These are phyloP conservation scores for Drosophila rubida DNA, from an alignment of 2,888 invertebrate genomes.

Conservation along the genomic window DNA sequence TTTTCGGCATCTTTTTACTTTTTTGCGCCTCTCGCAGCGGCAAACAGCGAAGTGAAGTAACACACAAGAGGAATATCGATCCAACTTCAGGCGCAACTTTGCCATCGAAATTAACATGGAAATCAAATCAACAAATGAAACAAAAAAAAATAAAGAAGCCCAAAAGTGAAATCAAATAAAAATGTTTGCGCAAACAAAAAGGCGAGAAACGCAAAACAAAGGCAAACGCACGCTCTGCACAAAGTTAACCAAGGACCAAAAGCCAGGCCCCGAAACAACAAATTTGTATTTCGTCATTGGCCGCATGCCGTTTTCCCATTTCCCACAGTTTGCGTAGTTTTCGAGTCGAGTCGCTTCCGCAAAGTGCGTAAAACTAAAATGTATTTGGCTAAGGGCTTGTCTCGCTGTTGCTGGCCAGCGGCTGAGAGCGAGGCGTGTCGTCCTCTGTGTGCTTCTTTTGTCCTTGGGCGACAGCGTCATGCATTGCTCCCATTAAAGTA, in stretches of 20 bases:
- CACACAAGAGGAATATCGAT: slow-evolving; percentile 56
- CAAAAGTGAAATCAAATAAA: slow-evolving; percentile 54
- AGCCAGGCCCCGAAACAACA: slow-evolving; percentile 5
- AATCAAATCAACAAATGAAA: slow-evolving; percentile 70
- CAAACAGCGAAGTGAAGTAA: not conserved
- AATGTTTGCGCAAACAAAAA: slow-evolving; percentile 52
- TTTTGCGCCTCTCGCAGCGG: not conserved
- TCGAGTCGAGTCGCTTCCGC: not conserved
- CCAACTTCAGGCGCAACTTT: slow-evolving; percentile 39
- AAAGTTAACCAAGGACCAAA: slow-evolving; percentile 25
- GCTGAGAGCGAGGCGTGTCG: slow-evolving; percentile 16
- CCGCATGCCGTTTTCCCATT: not conserved
- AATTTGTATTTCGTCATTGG: slow-evolving; percentile 29
- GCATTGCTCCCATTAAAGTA: slow-evolving; percentile 37
- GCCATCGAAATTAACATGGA: slow-evolving; percentile 70
- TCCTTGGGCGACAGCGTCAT: slow-evolving; percentile 56
- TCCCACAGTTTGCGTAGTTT: slow-evolving; percentile 21
- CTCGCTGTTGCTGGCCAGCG: slow-evolving; percentile 1
- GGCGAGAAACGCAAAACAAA: slow-evolving; percentile 20
- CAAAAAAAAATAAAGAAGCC: not conserved
- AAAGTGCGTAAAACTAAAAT: slow-evolving; percentile 32
- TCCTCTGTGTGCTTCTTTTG: slow-evolving; percentile 21
- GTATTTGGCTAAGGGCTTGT: not conserved
- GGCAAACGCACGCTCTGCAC: slow-evolving; percentile 15
- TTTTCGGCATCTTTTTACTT: slow-evolving; percentile 22